Evolutionary conservation across 2,113 vertebrate species (phyloP).

Genomic region (Neogobius melanostomus): DNA sequence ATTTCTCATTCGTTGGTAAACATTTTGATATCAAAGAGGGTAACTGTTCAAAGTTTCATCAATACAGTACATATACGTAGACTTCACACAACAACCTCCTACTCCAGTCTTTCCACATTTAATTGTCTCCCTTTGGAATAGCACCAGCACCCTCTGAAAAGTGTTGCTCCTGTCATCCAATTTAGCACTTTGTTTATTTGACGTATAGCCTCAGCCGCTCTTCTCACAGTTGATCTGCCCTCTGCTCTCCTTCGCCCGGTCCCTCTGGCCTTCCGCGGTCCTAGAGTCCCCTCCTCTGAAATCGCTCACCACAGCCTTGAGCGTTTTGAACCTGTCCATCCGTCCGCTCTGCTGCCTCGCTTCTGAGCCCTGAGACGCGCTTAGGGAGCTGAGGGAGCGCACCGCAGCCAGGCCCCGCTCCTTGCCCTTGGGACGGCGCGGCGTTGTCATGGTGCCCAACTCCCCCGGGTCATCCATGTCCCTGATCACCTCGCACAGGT

Average conservation of each 20-base stretch:
- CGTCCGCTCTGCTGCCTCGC: constrained; percentile 49
- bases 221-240: constrained; percentile 68
- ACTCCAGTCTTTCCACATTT: constrained; percentile 57
- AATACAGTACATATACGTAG: constrained; percentile 67
- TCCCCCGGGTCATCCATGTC: constrained; percentile 67
- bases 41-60: constrained; percentile 63
- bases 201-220: constrained; percentile 55
- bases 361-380: constrained; percentile 65
- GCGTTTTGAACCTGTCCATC: constrained; percentile 68
- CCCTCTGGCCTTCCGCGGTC: constrained; percentile 49
- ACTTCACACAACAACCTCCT: constrained; percentile 55
- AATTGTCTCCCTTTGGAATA: constrained; percentile 62
- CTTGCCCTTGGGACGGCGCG: constrained; percentile 59
- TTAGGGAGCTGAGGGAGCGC: constrained; percentile 81
- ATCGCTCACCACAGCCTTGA: constrained; percentile 65
- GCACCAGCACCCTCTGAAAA: constrained; percentile 34
- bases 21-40: constrained; percentile 69
- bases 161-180: constrained; percentile 27
- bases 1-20: constrained; percentile 71
- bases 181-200: constrained; percentile 31
- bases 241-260: constrained; percentile 67
- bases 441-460: constrained; percentile 59
- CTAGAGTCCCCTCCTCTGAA: constrained; percentile 63
- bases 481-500: constrained; percentile 77
- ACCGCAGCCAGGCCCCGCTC: constrained; percentile 73